A percentile compares a stretch with the other conserved stretches of the same genome.
These are phyloP conservation scores for Alligator mississippiensis DNA, from an alignment of 2,113 vertebrate species.

Conservation along the genomic window DNA sequence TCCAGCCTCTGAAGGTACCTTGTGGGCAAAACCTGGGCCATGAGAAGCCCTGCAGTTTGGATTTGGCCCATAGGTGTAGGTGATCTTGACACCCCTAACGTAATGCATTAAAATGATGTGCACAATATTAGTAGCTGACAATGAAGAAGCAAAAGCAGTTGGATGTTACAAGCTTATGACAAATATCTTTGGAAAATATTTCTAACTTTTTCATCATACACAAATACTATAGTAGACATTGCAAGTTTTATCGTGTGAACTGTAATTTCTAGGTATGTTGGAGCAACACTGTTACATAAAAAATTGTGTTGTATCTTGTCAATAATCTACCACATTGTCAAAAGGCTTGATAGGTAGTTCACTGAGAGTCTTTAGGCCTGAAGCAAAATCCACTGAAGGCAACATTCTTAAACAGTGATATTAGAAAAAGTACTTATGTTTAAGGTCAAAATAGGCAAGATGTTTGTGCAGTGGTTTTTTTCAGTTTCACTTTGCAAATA, in stretches of 20 bases:
- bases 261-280: not conserved
- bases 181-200: not conserved
- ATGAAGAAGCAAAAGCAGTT: too few relatives aligned
- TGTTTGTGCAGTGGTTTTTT: not conserved
- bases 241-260: not conserved
- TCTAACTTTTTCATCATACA: not conserved
- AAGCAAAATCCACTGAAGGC: not conserved
- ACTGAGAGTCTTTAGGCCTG: not conserved
- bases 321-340: not conserved
- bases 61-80: too few relatives aligned
- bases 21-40: too few relatives aligned
- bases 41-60: too few relatives aligned
- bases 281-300: not conserved
- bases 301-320: not conserved
- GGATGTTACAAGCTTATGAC: not conserved
- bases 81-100: too few relatives aligned
- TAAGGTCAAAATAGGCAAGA: too few relatives aligned
- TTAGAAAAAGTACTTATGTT: not conserved
- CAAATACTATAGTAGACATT: not conserved
- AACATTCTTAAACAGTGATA: not conserved
- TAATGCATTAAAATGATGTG: not conserved
- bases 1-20: too few relatives aligned
- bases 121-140: not conserved
- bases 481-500: conserved; percentile 6
- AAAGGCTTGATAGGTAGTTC: too few relatives aligned